phyloP scores from a whole-genome alignment of 2,888 invertebrate genomes.

The Tachina lurida region DNA sequence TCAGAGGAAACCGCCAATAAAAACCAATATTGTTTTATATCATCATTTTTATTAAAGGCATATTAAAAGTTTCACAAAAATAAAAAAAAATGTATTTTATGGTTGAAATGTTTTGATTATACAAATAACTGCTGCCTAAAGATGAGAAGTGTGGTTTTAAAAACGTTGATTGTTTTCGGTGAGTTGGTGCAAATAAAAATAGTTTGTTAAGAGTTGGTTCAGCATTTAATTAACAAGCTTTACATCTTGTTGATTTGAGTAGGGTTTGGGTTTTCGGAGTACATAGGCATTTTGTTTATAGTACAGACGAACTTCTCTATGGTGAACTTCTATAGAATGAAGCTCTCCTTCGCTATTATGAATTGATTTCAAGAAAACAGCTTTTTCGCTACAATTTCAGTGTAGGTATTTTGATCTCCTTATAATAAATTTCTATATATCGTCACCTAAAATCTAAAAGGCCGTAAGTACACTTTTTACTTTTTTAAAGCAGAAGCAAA shows the following conservation, averaged over 20 bases:
- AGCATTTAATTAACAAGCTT: background rate
- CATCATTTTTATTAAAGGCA: conserved; percentile 46
- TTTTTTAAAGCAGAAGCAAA: no score
- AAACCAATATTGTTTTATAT: conserved; percentile 30
- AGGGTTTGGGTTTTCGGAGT: no score
- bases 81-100: conserved; percentile 34
- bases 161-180: conserved; percentile 14
- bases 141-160: conserved; percentile 29
- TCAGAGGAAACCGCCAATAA: conserved; percentile 55
- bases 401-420: no score
- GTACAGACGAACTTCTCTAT: no score
- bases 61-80: conserved; percentile 19
- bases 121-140: conserved; percentile 10
- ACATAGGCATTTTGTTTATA: no score
- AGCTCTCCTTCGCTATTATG: no score
- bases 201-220: background rate
- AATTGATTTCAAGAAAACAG: no score
- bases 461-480: no score
- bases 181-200: conserved; percentile 1
- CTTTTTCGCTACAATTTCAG: no score
- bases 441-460: no score
- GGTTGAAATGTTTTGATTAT: conserved; percentile 44
- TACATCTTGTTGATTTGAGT: background rate
- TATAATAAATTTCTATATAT: no score
- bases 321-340: no score